Evolutionary conservation across 2,888 invertebrate genomes (phyloP).

Genomic region (Frankliniella intonsa): DNA sequence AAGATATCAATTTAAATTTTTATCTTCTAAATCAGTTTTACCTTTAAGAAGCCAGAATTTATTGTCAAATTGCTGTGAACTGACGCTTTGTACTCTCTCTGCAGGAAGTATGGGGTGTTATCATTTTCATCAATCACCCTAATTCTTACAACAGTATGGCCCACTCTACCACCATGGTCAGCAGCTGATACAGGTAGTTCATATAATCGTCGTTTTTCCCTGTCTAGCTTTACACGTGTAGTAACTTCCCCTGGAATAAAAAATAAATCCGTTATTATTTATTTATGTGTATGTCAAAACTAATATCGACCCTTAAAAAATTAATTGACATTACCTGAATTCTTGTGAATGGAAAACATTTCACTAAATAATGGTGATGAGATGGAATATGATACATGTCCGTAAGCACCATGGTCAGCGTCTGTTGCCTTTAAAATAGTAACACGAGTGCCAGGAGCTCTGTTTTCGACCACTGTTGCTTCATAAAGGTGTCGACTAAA

Average conservation of each 20-base stretch:
- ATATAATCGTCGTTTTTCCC: conserved; percentile 64
- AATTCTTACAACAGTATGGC: conserved; percentile 71
- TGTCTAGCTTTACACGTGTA: conserved; percentile 53
- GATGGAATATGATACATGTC: conserved; percentile 68
- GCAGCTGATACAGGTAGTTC: conserved; percentile 76
- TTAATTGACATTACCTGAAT: conserved; percentile 51
- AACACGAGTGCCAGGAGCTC: conserved; percentile 67
- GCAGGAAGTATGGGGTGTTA: conserved; percentile 69
- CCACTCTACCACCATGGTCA: conserved; percentile 74
- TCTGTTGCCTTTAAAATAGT: conserved; percentile 76
- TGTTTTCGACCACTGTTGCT: conserved; percentile 76
- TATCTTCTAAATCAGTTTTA: conserved; percentile 41
- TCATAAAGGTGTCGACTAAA: conserved; percentile 75
- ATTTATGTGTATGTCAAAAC: neutral
- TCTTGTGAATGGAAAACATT: conserved; percentile 66
- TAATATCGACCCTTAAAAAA: neutral
- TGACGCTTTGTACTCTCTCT: conserved; percentile 71
- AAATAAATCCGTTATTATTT: conserved; percentile 45
- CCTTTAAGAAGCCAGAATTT: conserved; percentile 57
- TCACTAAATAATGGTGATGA: conserved; percentile 68
- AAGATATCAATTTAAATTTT: conserved; percentile 13
- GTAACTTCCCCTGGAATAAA: conserved; percentile 48
- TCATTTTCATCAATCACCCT: conserved; percentile 80
- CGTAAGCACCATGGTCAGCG: conserved; percentile 47
- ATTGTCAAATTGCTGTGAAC: conserved; percentile 58